phyloP scores from a whole-genome alignment of 1,140 invertebrate genomes.

The Drosophila nikananu region DNA sequence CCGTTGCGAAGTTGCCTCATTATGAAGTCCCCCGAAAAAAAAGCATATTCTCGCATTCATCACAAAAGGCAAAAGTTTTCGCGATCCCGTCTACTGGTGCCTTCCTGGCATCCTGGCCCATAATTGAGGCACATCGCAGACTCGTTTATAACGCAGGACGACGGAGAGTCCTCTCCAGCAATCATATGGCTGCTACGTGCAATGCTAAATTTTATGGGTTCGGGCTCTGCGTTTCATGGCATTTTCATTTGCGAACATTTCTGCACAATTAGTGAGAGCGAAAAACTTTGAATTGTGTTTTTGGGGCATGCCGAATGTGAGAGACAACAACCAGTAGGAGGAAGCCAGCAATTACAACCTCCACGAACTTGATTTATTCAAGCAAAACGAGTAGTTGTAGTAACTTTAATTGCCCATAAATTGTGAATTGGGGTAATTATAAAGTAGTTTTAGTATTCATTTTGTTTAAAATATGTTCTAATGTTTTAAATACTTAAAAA shows the following conservation, averaged over 20 bases:
- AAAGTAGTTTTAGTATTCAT: not conserved
- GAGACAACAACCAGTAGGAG: slow-evolving; percentile 10
- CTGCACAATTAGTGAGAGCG: slow-evolving; percentile 69
- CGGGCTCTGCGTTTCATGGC: slow-evolving; percentile 50
- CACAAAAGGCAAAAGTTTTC: slow-evolving; percentile 67
- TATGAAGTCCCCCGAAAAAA: slow-evolving; percentile 68
- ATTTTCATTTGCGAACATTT: slow-evolving; percentile 55
- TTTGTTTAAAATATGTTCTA: not conserved
- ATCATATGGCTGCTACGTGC: slow-evolving; percentile 53
- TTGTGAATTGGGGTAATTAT: not conserved
- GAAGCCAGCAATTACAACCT: slow-evolving; percentile 9
- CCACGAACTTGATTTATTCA: slow-evolving; percentile 21
- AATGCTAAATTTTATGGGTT: slow-evolving; percentile 64
- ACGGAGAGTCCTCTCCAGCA: slow-evolving; percentile 6
- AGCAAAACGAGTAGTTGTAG: not conserved
- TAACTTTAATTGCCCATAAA: slow-evolving; percentile 19
- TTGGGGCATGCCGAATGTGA: slow-evolving; percentile 55
- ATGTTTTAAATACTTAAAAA: not conserved
- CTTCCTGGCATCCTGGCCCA: slow-evolving; percentile 60
- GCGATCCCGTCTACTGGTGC: slow-evolving; percentile 11
- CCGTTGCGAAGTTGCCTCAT: slow-evolving; percentile 59
- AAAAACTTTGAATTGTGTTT: slow-evolving; percentile 72
- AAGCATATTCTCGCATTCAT: slow-evolving; percentile 82
- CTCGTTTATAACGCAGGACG: slow-evolving; percentile 68
- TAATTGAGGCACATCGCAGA: slow-evolving; percentile 80